Conservation (phyloP, 2,113 vertebrate genomes). For the Dinomys branickii region DNA sequence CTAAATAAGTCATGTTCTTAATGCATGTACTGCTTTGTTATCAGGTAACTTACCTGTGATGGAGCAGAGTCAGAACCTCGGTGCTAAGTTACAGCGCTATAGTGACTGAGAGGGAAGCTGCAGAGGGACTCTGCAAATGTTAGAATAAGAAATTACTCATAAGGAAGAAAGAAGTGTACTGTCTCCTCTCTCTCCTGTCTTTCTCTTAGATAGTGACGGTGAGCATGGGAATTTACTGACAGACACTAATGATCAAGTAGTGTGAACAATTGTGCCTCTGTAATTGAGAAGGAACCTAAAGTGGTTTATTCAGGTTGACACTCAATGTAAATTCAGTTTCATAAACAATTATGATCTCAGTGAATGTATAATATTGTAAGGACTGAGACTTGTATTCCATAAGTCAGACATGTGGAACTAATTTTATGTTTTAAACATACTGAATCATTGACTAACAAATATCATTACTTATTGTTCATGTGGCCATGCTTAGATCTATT, state of each 20-base stretch:
- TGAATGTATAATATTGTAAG: slow-evolving; percentile 2
- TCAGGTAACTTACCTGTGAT: neutral
- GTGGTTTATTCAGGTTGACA: slow-evolving; percentile 21
- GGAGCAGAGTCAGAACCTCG: neutral
- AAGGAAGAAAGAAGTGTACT: neutral
- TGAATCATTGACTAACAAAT: slow-evolving; percentile 29
- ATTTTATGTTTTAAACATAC: slow-evolving; percentile 29
- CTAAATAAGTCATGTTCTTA: neutral
- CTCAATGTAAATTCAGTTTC: slow-evolving; percentile 30
- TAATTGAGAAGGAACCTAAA: slow-evolving; percentile 2
- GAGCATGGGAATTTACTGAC: neutral
- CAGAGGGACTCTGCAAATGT: neutral
- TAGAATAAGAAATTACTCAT: slow-evolving; percentile 24
- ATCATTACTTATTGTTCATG: neutral
- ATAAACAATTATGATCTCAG: neutral
- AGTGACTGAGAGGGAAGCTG: neutral
- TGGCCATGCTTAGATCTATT: slow-evolving; percentile 20
- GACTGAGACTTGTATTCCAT: neutral
- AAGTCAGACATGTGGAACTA: neutral
- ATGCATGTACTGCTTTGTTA: neutral
- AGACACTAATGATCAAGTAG: neutral
- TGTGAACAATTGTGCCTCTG: neutral
- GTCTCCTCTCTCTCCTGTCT: neutral
- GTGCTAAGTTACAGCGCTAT: neutral
- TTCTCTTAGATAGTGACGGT: neutral